These are phyloP conservation scores for Lordiphosa mommai DNA, from an alignment of 1,140 invertebrate genomes.

Conservation along the genomic window DNA sequence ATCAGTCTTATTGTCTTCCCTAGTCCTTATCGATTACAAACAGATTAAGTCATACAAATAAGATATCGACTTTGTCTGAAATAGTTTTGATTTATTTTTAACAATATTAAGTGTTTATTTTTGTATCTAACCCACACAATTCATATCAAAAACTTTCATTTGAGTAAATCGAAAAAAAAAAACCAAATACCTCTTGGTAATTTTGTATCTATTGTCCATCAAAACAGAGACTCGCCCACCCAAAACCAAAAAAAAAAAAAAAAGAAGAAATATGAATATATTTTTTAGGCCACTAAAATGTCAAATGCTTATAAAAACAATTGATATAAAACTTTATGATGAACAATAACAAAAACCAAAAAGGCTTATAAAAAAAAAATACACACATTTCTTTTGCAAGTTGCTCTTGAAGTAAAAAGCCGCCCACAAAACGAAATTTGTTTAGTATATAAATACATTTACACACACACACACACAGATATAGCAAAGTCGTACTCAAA, in stretches of 20 bases:
- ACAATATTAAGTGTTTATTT: too few relatives aligned
- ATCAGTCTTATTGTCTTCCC: too few relatives aligned
- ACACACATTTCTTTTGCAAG: constrained; percentile 44
- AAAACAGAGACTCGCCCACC: constrained; percentile 24
- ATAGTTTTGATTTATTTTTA: not conserved
- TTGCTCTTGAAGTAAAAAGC: constrained; percentile 11
- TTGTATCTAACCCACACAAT: not conserved
- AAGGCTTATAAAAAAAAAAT: constrained; percentile 32
- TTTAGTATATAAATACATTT: constrained; percentile 7
- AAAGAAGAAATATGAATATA: constrained; percentile 8
- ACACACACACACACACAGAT: constrained; percentile 8
- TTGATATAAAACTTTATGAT: constrained; percentile 38
- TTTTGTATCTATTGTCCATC: constrained; percentile 6
- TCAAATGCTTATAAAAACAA: constrained; percentile 63
- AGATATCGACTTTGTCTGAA: too few relatives aligned
- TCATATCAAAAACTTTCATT: constrained; percentile 22
- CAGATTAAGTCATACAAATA: too few relatives aligned
- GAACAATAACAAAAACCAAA: constrained; percentile 23
- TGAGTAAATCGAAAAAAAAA: not conserved
- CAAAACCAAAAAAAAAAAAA: constrained; percentile 15
- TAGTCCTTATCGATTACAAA: too few relatives aligned
- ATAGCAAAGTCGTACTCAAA: constrained; percentile 37
- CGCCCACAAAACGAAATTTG: constrained; percentile 38
- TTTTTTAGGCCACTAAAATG: constrained; percentile 45
- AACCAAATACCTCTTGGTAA: constrained; percentile 2